phyloP scores from a whole-genome alignment of 2,888 invertebrate genomes.

The Beris morrisii region DNA sequence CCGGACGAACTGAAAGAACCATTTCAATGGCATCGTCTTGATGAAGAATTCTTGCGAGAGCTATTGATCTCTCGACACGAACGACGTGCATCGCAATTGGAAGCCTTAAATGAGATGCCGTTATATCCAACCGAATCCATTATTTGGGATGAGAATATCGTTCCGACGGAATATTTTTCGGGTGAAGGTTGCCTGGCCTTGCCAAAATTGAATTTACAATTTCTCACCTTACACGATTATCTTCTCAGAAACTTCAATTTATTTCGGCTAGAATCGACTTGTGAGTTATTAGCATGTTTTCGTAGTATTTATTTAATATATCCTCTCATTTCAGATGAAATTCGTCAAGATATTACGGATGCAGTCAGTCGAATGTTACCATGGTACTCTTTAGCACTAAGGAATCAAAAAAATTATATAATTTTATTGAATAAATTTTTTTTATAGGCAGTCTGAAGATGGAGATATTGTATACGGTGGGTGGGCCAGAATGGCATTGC shows the following conservation, averaged over 20 bases:
- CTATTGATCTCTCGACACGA: constrained; percentile 85
- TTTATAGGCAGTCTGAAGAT: constrained; percentile 78
- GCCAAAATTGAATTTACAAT: constrained; percentile 97
- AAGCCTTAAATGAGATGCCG: constrained; percentile 96
- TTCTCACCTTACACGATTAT: constrained; percentile 97
- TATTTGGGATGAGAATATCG: constrained; percentile 99
- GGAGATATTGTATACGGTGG: constrained; percentile 88
- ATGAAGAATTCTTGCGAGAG: constrained; percentile 81
- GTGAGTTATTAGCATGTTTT: constrained; percentile 60
- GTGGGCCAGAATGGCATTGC: constrained; percentile 99
- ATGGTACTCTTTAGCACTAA: constrained; percentile 64
- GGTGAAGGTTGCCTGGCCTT: constrained; percentile 94
- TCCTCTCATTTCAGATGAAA: constrained; percentile 75
- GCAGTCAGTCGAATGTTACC: constrained; percentile 93
- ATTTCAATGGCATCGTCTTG: constrained; percentile 71
- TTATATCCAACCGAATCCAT: constrained; percentile 97
- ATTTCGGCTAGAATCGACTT: constrained; percentile 96
- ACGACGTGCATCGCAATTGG: constrained; percentile 85
- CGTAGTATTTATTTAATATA: background rate
- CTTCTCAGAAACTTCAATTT: constrained; percentile 95
- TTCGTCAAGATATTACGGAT: constrained; percentile 97
- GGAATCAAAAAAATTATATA: background rate
- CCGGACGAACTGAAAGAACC: constrained; percentile 71
- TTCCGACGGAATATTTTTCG: constrained; percentile 95
- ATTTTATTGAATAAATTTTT: constrained; percentile 5